Conservation (phyloP, 2,888 invertebrate species). For the Pantelozetes paolii region DNA sequence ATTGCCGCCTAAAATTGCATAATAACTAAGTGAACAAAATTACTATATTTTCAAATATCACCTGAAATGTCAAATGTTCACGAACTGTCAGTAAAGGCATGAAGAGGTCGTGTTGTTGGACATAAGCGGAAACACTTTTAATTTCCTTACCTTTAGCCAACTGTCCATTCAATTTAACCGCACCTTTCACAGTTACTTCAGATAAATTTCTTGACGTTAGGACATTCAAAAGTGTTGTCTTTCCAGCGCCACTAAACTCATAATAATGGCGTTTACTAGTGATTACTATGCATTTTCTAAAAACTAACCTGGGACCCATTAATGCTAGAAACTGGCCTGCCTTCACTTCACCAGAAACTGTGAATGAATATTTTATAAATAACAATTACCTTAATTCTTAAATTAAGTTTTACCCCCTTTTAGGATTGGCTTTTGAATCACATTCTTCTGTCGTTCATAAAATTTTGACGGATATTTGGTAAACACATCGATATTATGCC, state of each 20-base stretch:
- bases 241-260: conserved; percentile 27
- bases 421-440: too few species aligned
- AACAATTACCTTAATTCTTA: too few species aligned
- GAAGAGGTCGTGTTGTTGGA: conserved; percentile 51
- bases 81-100: conserved; percentile 52
- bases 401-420: not conserved
- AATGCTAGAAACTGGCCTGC: not conserved
- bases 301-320: not conserved
- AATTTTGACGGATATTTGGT: not conserved
- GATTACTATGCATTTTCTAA: not conserved
- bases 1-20: too few species aligned
- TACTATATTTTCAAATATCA: too few species aligned
- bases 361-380: too few species aligned
- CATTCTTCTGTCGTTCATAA: not conserved
- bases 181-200: conserved; percentile 10
- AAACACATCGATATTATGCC: not conserved
- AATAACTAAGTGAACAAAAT: too few species aligned
- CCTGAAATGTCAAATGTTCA: conserved; percentile 50
- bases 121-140: conserved; percentile 36
- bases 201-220: conserved; percentile 26
- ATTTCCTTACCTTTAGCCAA: not conserved
- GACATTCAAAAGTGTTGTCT: conserved; percentile 36
- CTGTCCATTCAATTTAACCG: conserved; percentile 9
- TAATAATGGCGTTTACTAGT: not conserved
- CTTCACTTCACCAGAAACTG: not conserved